phyloP scores from a whole-genome alignment of 2,797 vertebrate species.

The Helicolenus hilgendorfi region DNA sequence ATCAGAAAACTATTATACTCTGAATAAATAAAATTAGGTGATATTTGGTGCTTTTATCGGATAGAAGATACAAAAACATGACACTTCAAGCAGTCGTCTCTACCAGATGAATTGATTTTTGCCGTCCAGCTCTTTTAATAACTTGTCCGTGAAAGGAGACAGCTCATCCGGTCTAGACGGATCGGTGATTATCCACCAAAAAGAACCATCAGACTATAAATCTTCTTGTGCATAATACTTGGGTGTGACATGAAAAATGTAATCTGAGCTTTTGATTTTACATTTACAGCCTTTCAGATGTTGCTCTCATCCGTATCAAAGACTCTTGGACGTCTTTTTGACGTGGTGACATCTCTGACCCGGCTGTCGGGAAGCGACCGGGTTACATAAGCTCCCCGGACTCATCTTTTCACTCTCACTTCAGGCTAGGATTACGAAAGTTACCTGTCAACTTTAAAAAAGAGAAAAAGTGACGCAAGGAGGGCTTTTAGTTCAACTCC shows the following conservation, averaged over 20 bases:
- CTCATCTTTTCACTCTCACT: background rate
- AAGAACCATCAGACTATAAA: background rate
- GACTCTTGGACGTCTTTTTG: background rate
- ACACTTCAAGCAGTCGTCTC: background rate
- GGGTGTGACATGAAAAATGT: background rate
- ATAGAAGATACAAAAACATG: background rate
- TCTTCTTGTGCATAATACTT: background rate
- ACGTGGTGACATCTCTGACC: background rate
- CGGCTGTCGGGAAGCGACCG: background rate
- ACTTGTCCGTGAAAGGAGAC: background rate
- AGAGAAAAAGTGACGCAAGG: constrained; percentile 30
- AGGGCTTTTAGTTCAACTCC: background rate
- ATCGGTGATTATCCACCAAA: constrained; percentile 13
- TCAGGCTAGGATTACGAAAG: constrained; percentile 9
- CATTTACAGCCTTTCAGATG: background rate
- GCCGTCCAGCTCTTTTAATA: background rate
- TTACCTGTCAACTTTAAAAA: constrained; percentile 11
- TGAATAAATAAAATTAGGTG: background rate
- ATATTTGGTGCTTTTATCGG: background rate
- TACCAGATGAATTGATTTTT: background rate
- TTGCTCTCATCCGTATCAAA: background rate
- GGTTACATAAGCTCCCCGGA: constrained; percentile 17
- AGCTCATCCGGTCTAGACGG: constrained; percentile 12
- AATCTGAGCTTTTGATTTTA: background rate
- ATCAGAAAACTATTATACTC: background rate